A percentile compares a stretch with the other conserved stretches of the same genome.
Conservation (phyloP, 2,113 vertebrate species). For the Rhinogobius similis region DNA sequence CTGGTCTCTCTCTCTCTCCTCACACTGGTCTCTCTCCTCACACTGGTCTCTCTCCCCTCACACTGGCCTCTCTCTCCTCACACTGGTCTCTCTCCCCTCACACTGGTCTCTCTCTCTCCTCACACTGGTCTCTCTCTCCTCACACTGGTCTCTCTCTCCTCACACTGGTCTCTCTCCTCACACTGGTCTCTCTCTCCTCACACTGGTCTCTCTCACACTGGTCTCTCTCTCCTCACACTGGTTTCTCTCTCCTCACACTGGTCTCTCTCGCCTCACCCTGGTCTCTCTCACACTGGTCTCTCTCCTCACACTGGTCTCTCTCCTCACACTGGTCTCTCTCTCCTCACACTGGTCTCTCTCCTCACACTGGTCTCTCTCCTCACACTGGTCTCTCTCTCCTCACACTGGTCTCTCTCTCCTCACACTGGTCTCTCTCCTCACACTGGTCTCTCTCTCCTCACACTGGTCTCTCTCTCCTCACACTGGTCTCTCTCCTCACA, state of each 20-base stretch:
- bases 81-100: background rate
- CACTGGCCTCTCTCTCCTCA: conserved; percentile 15
- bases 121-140: background rate
- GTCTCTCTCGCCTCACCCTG: no score
- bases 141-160: background rate
- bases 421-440: background rate
- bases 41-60: conserved; percentile 19
- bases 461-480: conserved; percentile 7
- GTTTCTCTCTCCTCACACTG: no score
- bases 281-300: no score
- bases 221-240: no score
- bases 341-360: background rate
- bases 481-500: conserved; percentile 8
- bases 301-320: conserved; percentile 26
- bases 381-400: background rate
- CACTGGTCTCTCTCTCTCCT: background rate
- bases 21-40: conserved; percentile 34
- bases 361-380: no score
- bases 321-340: background rate
- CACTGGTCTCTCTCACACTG: no score
- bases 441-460: conserved; percentile 9
- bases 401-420: conserved; percentile 30
- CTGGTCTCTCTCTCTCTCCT: background rate
- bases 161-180: no score
- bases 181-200: no score